Base-by-base conservation (phyloP, 1,140 invertebrate genomes). In the Eumaeus atala region DNA sequence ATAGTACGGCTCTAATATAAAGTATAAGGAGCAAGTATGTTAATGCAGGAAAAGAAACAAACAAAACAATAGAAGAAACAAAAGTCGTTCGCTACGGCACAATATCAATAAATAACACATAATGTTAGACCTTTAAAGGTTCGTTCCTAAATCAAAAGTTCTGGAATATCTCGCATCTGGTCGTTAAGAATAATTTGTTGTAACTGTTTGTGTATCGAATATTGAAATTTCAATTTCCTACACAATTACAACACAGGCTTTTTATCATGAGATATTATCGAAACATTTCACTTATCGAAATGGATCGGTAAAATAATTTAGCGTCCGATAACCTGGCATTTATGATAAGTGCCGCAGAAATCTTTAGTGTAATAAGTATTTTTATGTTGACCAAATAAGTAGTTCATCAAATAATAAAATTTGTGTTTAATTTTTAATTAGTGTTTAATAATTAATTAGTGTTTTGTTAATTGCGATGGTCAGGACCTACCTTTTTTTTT, bases 101-200 rank as follows among this genome's bases (percentile, higher is more conserved):
- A 33, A 48, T 48, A 48, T 48, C 47, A 28, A 48, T 48, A 48
- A 48, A 48, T 48, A 48, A 48, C 21, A 18, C 16, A 48, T 48
- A 48, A 48, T 48, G 47, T 48, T 48, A 48, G 47, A 48, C 47
- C 47, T 48, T 21, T 48, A 48, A 48, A 48, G 47, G 47, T 48
- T 48, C 47, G 47, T 48, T 9, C 47, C 47, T 48, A 48, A 48
- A 48, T 48, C 47, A 48, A 48, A 48, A 48, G 47, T 48, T 48
- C 16, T 48, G 44, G 44, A 48, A 48, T 48, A 48, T 48, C 47
- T 48, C 44, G 9, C 1, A 17, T 16, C 8, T 48, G 16, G 9
- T 14, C 44, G 44, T 47, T 38, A 8, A 6, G 21, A 28, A 28
- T 16, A 44, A 44, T 44, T 44, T 44, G 38, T 40, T 48, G 47